These are phyloP conservation scores for Rhinichthys osculus DNA, from an alignment of 2,797 vertebrate genomes.

Conservation along the genomic window DNA sequence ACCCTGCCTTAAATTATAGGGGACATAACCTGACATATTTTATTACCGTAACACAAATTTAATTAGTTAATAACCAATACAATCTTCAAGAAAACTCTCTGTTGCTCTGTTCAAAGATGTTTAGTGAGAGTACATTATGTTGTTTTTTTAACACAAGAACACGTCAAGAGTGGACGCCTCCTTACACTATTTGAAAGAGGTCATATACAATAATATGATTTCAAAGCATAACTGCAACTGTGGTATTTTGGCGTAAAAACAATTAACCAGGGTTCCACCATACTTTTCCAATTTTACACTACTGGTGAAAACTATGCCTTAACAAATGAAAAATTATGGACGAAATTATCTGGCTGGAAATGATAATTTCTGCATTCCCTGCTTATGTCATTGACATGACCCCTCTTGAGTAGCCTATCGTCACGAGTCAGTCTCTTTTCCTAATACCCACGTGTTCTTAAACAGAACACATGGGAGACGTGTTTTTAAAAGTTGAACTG, in stretches of 20 bases:
- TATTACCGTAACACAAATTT: not conserved
- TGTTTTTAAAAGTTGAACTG: not conserved
- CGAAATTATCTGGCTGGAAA: too few relatives aligned
- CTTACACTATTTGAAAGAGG: not conserved
- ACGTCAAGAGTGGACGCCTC: not conserved
- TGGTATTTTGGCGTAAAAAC: not conserved
- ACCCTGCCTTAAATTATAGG: too few relatives aligned
- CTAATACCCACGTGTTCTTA: not conserved
- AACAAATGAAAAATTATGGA: not conserved
- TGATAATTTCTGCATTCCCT: not conserved
- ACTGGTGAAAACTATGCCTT: not conserved
- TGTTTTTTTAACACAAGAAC: not conserved
- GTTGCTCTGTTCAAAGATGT: too few relatives aligned
- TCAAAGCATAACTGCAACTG: not conserved
- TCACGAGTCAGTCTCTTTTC: not conserved
- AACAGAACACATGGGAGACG: not conserved
- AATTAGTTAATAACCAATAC: too few relatives aligned
- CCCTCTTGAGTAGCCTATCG: not conserved
- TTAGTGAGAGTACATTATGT: too few relatives aligned
- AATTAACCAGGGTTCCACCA: not conserved
- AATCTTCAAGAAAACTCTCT: too few relatives aligned
- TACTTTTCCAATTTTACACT: not conserved
- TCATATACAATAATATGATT: not conserved
- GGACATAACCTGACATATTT: not conserved
- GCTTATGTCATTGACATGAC: not conserved